Evolutionary conservation across 2,888 invertebrate genomes (phyloP).

Genomic region (Trisateles emortualis): DNA sequence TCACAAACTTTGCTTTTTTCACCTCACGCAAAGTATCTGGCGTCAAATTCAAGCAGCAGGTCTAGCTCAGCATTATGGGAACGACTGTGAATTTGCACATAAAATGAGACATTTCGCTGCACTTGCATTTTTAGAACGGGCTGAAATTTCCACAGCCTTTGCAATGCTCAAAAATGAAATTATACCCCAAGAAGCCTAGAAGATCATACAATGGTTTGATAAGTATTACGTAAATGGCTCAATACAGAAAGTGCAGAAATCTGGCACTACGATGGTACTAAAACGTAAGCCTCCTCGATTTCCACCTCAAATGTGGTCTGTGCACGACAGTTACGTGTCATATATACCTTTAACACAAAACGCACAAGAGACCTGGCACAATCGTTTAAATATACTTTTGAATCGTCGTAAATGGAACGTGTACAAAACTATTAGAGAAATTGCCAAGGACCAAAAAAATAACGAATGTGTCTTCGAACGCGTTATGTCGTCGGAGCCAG

Average conservation of each 20-base stretch:
- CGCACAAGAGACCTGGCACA: conserved; percentile 2
- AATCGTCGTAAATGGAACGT: background rate
- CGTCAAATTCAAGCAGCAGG: no score
- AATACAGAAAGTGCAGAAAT: background rate
- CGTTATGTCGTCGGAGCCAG: no score
- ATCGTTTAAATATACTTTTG: background rate
- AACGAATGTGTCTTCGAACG: no score
- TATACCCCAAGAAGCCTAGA: background rate
- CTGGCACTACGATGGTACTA: background rate
- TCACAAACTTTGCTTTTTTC: conserved; percentile 5
- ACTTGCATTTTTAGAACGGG: conserved; percentile 1
- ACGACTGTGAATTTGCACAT: no score
- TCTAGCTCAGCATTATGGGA: no score
- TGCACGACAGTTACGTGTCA: no score
- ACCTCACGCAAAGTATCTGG: conserved; percentile 1
- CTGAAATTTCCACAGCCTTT: background rate
- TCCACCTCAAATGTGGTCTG: conserved; percentile 1
- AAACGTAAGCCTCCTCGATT: background rate
- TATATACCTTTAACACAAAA: conserved; percentile 3
- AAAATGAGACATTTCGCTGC: conserved; percentile 2
- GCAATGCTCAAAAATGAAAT: background rate
- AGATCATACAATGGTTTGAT: background rate
- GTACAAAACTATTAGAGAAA: no score
- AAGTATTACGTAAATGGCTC: background rate
- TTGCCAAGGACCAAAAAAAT: no score